Conservation (phyloP, 2,797 vertebrate genomes). For the Hirundo rustica region DNA sequence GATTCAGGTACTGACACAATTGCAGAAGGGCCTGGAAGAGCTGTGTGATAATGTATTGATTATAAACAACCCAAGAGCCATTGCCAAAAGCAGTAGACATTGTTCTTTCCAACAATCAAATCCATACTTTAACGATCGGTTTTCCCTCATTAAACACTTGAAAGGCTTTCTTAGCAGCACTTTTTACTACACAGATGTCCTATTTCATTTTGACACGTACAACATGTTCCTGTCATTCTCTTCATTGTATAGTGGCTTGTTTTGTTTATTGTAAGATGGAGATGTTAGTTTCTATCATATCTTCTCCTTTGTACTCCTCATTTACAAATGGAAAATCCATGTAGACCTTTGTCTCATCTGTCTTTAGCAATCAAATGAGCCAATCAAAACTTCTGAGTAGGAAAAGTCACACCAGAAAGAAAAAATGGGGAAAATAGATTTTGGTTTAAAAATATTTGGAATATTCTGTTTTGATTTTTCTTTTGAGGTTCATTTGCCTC, state of each 20-base stretch:
- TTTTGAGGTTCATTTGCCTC: not conserved
- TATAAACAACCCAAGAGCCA: conserved; percentile 11
- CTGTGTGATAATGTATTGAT: conserved; percentile 20
- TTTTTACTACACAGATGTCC: not conserved
- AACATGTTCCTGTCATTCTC: not conserved
- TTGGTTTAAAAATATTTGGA: not conserved
- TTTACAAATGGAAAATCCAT: conserved; percentile 42
- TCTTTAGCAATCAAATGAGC: not conserved
- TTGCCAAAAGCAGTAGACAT: conserved; percentile 27
- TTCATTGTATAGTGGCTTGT: not conserved
- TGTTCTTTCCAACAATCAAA: conserved; percentile 57
- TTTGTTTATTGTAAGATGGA: conserved; percentile 22
- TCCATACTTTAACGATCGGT: conserved; percentile 54
- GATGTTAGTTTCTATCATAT: not conserved
- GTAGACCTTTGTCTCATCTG: not conserved
- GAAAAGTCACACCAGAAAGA: not conserved
- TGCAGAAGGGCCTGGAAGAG: not conserved
- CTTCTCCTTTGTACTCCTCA: not conserved
- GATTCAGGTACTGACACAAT: not conserved
- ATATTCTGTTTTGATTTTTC: not conserved
- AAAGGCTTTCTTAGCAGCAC: conserved; percentile 20
- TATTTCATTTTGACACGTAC: conserved; percentile 43
- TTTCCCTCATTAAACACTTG: conserved; percentile 60
- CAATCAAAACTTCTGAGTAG: not conserved
- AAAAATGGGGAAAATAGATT: not conserved